Percentiles rank a stretch among this genome's conserved stretches.
Evolutionary conservation across 2,888 invertebrate genomes (phyloP).

Genomic region (Synergus japonicus): DNA sequence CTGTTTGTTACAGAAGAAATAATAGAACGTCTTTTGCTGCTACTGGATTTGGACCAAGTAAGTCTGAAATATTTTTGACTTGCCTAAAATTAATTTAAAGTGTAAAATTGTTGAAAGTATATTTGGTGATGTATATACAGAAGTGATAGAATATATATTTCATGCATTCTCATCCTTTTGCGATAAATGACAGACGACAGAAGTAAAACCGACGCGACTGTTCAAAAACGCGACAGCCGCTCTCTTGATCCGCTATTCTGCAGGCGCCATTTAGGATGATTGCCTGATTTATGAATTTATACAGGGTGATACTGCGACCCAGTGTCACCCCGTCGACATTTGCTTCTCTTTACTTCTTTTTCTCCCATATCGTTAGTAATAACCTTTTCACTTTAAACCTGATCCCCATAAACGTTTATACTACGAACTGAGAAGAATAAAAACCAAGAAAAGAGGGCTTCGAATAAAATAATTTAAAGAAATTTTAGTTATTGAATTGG

Average conservation of each 20-base stretch:
- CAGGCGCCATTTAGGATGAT: slow-evolving; percentile 71
- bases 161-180: neutral
- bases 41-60: neutral
- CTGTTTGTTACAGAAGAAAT: neutral
- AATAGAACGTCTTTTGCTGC: too few relatives aligned
- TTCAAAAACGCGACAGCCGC: slow-evolving; percentile 63
- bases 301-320: slow-evolving; percentile 45
- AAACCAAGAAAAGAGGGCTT: neutral
- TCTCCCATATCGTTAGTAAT: neutral
- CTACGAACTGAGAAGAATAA: neutral
- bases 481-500: too few relatives aligned
- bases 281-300: slow-evolving; percentile 75
- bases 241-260: slow-evolving; percentile 52
- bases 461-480: neutral
- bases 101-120: neutral
- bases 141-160: slow-evolving; percentile 16
- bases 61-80: too few relatives aligned
- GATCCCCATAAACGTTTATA: neutral
- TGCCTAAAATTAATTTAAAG: neutral
- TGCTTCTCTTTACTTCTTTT: slow-evolving; percentile 3
- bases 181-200: slow-evolving; percentile 68
- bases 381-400: slow-evolving; percentile 8
- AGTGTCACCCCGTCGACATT: slow-evolving; percentile 16
- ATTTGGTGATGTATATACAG: neutral
- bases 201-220: slow-evolving; percentile 62